phyloP scores from a whole-genome alignment of 2,113 vertebrate species.

The Trematocara variabile region DNA sequence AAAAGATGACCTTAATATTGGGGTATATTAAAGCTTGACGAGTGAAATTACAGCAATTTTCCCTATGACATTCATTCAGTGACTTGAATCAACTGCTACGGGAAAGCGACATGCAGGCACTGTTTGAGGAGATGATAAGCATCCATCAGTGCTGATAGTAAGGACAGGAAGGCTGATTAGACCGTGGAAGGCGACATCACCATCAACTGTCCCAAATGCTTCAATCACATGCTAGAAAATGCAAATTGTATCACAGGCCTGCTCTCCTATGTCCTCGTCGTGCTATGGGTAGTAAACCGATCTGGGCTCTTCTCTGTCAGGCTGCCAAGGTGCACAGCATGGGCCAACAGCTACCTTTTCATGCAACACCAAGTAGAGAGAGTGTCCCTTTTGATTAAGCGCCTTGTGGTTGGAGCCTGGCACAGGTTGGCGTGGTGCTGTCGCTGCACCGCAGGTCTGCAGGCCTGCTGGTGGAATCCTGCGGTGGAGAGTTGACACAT shows the following conservation, averaged over 20 bases:
- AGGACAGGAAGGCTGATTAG: slow-evolving; percentile 40
- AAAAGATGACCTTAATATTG: slow-evolving; percentile 10
- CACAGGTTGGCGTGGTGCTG: slow-evolving; percentile 24
- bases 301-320: slow-evolving; percentile 7
- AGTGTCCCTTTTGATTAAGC: slow-evolving; percentile 46
- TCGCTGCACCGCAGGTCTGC: slow-evolving; percentile 2
- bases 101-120: slow-evolving; percentile 7
- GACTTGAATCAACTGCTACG: background rate
- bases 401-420: slow-evolving; percentile 21
- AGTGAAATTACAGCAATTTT: slow-evolving; percentile 49
- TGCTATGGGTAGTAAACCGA: background rate
- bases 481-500: background rate
- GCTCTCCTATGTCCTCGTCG: background rate
- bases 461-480: slow-evolving; percentile 9
- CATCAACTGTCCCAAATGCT: slow-evolving; percentile 3
- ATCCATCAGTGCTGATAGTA: slow-evolving; percentile 19
- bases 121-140: background rate
- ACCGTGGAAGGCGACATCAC: background rate
- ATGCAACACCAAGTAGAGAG: slow-evolving; percentile 15
- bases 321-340: slow-evolving; percentile 28
- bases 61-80: slow-evolving; percentile 22
- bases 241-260: slow-evolving; percentile 17
- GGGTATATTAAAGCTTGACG: slow-evolving; percentile 1
- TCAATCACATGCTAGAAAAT: slow-evolving; percentile 41
- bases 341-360: slow-evolving; percentile 28